A percentile compares a stretch with the other conserved stretches of the same genome.
These are phyloP conservation scores for Cichladusa arquata DNA, from an alignment of 2,113 vertebrate species.

Conservation along the genomic window DNA sequence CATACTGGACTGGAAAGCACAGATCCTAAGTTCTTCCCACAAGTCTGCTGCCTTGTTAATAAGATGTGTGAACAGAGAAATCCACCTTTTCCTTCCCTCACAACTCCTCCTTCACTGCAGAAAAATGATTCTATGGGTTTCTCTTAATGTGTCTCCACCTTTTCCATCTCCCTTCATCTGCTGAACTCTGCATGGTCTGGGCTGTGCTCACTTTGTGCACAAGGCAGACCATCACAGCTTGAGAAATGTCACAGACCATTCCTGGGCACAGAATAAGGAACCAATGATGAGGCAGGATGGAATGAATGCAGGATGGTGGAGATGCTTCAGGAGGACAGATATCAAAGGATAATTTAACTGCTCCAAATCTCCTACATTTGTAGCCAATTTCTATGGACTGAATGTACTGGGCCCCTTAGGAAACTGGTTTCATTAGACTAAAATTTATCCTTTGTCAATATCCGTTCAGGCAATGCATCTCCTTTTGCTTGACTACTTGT, in stretches of 20 bases:
- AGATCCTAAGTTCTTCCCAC: neutral
- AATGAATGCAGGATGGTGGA: neutral
- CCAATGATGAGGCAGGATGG: neutral
- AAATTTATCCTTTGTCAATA: neutral
- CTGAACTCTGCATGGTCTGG: neutral
- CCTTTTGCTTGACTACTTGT: neutral
- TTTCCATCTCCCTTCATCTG: neutral
- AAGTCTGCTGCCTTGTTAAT: neutral
- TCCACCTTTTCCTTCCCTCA: neutral
- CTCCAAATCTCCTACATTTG: neutral
- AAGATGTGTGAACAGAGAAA: neutral
- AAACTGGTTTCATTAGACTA: neutral
- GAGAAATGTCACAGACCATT: neutral
- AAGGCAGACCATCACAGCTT: neutral
- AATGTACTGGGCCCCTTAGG: fast-evolving
- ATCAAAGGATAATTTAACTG: neutral
- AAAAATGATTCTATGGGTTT: neutral
- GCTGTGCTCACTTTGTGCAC: neutral
- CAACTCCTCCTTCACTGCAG: neutral
- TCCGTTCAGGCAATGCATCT: neutral
- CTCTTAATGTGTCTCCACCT: neutral
- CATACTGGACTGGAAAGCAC: neutral
- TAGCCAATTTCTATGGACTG: neutral
- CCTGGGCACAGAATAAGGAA: neutral
- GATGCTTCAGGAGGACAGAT: neutral